A percentile compares a stretch with the other conserved stretches of the same genome.
These are phyloP conservation scores for Ceratothoa steindachneri DNA, from an alignment of 2,888 invertebrate genomes.

Conservation along the genomic window DNA sequence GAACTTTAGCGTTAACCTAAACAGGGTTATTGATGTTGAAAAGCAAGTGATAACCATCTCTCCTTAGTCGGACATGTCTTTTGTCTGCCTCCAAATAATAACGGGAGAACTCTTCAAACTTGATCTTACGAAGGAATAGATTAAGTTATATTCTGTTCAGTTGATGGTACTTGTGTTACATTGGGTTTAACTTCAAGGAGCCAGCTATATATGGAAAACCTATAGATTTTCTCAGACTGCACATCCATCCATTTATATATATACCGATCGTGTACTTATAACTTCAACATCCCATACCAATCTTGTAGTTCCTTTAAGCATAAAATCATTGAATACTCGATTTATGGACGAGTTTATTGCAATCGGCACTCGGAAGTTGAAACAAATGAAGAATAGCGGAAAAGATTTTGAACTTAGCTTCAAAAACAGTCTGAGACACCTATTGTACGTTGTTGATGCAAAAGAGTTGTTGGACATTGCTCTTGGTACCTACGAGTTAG, in stretches of 20 bases:
- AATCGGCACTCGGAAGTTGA: constrained; percentile 57
- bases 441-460: constrained; percentile 70
- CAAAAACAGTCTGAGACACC: constrained; percentile 63
- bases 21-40: constrained; percentile 19
- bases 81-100: constrained; percentile 19
- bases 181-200: constrained; percentile 59
- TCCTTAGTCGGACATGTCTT: constrained; percentile 2
- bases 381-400: constrained; percentile 58
- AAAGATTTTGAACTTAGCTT: constrained; percentile 51
- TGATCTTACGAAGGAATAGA: neutral
- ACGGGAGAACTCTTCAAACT: constrained; percentile 22
- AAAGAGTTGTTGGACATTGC: constrained; percentile 76
- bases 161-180: constrained; percentile 16
- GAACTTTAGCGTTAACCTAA: constrained; percentile 11
- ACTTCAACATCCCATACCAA: constrained; percentile 63
- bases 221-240: constrained; percentile 62
- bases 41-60: constrained; percentile 18
- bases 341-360: neutral
- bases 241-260: constrained; percentile 66
- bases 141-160: constrained; percentile 12
- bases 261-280: constrained; percentile 66
- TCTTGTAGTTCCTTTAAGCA: constrained; percentile 19
- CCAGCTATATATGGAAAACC: constrained; percentile 59
- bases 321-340: neutral
- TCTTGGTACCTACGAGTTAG: constrained; percentile 82